Evolutionary conservation across 2,113 vertebrate genomes (phyloP).

Genomic region (Rhabdomys dilectus): DNA sequence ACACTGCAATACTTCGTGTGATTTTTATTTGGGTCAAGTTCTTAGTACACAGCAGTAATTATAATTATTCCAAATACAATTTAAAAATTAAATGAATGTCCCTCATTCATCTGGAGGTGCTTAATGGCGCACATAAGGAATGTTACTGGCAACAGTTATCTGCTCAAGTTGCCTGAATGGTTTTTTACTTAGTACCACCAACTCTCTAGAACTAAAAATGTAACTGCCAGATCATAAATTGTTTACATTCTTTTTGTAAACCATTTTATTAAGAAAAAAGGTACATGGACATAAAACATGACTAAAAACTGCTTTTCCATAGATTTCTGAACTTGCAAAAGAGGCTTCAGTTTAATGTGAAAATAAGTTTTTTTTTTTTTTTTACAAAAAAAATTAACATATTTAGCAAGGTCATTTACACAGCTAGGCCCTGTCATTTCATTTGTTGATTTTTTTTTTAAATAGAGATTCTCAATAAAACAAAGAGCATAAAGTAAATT

Average conservation of each 20-base stretch:
- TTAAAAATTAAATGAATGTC: conserved; percentile 86
- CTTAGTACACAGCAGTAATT: conserved; percentile 91
- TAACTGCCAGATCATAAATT: conserved; percentile 71
- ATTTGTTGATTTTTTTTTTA: conserved; percentile 41
- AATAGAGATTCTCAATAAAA: conserved; percentile 69
- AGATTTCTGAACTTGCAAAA: conserved; percentile 87
- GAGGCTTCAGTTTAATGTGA: conserved; percentile 86
- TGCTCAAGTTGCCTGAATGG: conserved; percentile 72
- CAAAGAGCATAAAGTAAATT: conserved; percentile 37
- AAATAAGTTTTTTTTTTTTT: conserved; percentile 86
- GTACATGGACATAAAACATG: conserved; percentile 85
- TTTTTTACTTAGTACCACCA: conserved; percentile 32
- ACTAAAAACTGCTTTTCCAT: conserved; percentile 84
- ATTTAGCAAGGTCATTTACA: conserved; percentile 82
- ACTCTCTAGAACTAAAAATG: conserved; percentile 70
- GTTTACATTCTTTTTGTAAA: conserved; percentile 78
- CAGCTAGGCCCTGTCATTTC: conserved; percentile 77
- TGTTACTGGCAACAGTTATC: conserved; percentile 79
- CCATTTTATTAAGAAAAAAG: conserved; percentile 71
- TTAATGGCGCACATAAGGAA: conserved; percentile 86
- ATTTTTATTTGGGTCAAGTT: conserved; percentile 90
- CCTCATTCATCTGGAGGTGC: conserved; percentile 85
- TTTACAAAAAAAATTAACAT: conserved; percentile 80
- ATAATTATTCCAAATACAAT: conserved; percentile 90
- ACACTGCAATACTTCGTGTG: conserved; percentile 81